Evolutionary conservation across 2,888 invertebrate species (phyloP).

Genomic region (Aphodius sticticus): DNA sequence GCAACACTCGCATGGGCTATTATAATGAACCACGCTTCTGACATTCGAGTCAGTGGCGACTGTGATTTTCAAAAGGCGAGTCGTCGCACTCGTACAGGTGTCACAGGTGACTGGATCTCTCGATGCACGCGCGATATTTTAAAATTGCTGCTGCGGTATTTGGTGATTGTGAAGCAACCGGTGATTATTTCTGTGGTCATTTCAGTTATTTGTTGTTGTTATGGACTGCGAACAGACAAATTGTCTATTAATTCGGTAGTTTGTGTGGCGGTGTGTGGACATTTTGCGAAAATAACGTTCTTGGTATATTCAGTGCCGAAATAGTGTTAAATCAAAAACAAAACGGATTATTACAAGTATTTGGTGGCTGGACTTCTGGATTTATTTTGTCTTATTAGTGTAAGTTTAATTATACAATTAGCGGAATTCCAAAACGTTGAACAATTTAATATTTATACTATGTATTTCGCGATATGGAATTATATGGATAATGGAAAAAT

Average conservation of each 20-base stretch:
- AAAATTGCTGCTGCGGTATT: neutral
- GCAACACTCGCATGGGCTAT: neutral
- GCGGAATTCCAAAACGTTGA: too few relatives aligned
- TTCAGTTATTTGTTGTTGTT: neutral
- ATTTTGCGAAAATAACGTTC: neutral
- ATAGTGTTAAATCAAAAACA: too few relatives aligned
- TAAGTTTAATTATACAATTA: too few relatives aligned
- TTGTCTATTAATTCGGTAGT: neutral
- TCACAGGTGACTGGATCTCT: neutral
- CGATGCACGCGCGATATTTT: neutral
- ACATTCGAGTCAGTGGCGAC: neutral
- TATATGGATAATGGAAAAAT: too few relatives aligned
- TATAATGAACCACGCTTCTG: neutral
- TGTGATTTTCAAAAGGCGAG: neutral
- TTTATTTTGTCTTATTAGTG: too few relatives aligned
- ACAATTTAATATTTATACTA: too few relatives aligned
- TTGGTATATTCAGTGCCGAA: neutral
- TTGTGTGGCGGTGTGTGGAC: neutral
- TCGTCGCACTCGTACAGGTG: neutral
- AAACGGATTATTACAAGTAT: too few relatives aligned
- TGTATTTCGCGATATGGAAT: too few relatives aligned
- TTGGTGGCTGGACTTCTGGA: too few relatives aligned
- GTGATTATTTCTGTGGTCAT: neutral
- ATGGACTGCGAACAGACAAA: neutral
- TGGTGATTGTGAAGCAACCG: neutral